Base-by-base conservation (phyloP, 2,888 invertebrate genomes). In the Pyralis farinalis region DNA sequence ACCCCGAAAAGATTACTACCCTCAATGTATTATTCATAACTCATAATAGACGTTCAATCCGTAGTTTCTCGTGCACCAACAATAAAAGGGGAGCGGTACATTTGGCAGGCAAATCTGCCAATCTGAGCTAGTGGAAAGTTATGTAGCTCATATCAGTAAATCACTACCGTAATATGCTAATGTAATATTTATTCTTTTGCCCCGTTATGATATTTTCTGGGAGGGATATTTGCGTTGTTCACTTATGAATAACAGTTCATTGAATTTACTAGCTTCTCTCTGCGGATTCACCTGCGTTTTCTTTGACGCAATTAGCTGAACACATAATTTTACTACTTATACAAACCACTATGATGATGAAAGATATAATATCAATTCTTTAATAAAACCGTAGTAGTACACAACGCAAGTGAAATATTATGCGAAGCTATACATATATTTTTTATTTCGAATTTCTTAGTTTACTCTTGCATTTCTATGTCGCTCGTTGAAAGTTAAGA, bases 21-120 rank as follows among this genome's bases (percentile, higher is more conserved):
- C 25, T 6, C 25, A 20, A 22, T 44, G 41, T 44, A 40, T 43
- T 36, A 33, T 33, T 25, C 25, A 25, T 25, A 25, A 25, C n/a
- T 25, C 25, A 25, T 25, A 25, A 25, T 16, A 16, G 16, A 25
- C 25, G n/a, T 25, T 25, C 25, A 25, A 25, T 8, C 7, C 25
- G 7, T 25, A 25, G 25, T 25, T 7, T 25, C 7, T 25, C 25
- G 25, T 25, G n/a, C 1, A 25, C 25, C 7, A 25, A 25, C 21
- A 21, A 21, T 21, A 25, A 4, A 7, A 25, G 25, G 25, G 25
- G 25, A 25, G 25, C 25, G 25, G 1, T 7, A 25, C 8, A 25
- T 25, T 25, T 25, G 25, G 5, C 25, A 25, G 25, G 25, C 25
- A 25, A 25, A 25, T 25, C n/a, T 25, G 25, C 25, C 25, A 25